Percentiles rank a stretch among this genome's conserved stretches.
phyloP scores from a whole-genome alignment of 2,888 invertebrate genomes.

The Drosophila incognita region DNA sequence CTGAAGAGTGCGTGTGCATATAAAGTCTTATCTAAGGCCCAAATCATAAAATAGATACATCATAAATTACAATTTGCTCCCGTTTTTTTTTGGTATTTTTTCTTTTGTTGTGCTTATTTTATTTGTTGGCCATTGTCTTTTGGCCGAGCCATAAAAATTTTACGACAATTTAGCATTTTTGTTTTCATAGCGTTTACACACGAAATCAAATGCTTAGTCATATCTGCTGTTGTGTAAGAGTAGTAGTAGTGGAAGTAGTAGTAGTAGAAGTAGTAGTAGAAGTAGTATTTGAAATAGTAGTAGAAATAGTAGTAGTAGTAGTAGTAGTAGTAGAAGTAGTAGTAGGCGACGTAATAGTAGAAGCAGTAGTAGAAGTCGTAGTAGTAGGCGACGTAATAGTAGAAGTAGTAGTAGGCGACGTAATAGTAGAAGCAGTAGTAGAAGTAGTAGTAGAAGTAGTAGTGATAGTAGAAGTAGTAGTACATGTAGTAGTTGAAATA shows the following conservation, averaged over 20 bases:
- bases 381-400: not conserved
- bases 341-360: not conserved
- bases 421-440: not conserved
- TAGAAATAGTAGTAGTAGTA: too few species aligned
- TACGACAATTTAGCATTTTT: slow-evolving; percentile 46
- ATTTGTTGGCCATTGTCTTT: slow-evolving; percentile 27
- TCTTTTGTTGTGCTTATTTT: not conserved
- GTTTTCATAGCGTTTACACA: slow-evolving; percentile 57
- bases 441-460: too few species aligned
- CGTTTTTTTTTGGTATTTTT: not conserved
- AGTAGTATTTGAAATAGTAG: too few species aligned
- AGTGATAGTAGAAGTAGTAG: not conserved
- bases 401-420: too few species aligned
- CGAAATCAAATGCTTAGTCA: slow-evolving; percentile 66
- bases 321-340: too few species aligned
- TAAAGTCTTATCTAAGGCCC: slow-evolving; percentile 13
- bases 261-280: not conserved
- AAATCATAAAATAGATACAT: slow-evolving; percentile 20
- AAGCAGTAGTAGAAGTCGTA: not conserved
- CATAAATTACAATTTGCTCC: slow-evolving; percentile 17
- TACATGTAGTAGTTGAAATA: too few species aligned
- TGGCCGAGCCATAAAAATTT: slow-evolving; percentile 41
- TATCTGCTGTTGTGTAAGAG: slow-evolving; percentile 23
- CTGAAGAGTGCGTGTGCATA: not conserved
- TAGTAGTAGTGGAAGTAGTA: not conserved